Base-by-base conservation (phyloP, 2,113 vertebrate genomes). In the Rhegmatorhina hoffmannsi region DNA sequence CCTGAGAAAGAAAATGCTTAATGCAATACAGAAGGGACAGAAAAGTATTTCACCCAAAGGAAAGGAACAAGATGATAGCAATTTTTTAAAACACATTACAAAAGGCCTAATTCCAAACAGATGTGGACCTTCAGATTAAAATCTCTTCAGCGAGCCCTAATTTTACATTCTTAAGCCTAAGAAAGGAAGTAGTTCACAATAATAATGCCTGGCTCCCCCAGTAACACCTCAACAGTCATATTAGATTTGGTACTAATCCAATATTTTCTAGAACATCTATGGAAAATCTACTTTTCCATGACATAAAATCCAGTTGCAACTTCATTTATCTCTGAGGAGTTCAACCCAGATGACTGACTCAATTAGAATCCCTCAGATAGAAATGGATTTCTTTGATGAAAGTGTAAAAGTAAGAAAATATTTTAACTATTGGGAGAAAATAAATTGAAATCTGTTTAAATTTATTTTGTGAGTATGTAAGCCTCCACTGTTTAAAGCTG, bases 31-130 rank as follows among this genome's bases (percentile, higher is more conserved):
- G 20, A 76, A 74, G 13, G 17, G 20, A 74, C 85, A 21, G 36
- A 69, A 82, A 84, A 84, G 43, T 20, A 69, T 73, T 69, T 80
- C 63, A 77, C 23, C 60, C 55, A 62, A 91, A 80, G 43, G 34
- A 86, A 79, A 36, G 36, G 58, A 49, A 81, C 84, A 81, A 92
- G 44, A 68, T 36, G 26, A 28, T 13, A 82, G 76, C 20, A 60
- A 87, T 5, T 46, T 60, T 72, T 62, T 94, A 26, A 20, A 68
- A 80, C 55, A 55, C 33, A 52, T 47, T 83, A 53, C 10, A 69
- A 85, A 91, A 85, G 25, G 34, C 63, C 43, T 74, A 84, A 88
- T 80, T 90, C 63, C 50, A 77, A 91, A 74, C 67, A 91, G 84
- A 86, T 69, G 74, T 13, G 4, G 36, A 66, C 43, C 14, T 74